phyloP scores from a whole-genome alignment of 2,888 invertebrate genomes.

The Drosophila lacicola region DNA sequence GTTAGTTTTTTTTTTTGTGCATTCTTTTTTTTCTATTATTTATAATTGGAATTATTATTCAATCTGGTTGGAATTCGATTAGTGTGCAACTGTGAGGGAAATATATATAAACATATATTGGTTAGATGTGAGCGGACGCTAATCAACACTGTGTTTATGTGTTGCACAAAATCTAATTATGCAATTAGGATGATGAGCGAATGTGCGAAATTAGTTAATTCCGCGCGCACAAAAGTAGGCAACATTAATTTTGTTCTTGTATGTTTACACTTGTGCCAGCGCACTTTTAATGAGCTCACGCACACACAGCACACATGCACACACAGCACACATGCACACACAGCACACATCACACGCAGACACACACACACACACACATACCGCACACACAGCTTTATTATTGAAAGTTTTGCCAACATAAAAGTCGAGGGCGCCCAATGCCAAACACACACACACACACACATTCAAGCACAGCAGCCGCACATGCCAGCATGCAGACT shows the following conservation, averaged over 20 bases:
- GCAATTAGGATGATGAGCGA: conserved; percentile 58
- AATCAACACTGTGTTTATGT: conserved; percentile 37
- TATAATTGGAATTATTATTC: no score
- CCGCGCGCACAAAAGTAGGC: conserved; percentile 74
- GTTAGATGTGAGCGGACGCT: conserved; percentile 18
- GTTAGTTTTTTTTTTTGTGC: no score
- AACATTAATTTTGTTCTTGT: conserved; percentile 54
- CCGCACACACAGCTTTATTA: conserved; percentile 48
- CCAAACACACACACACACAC: conserved; percentile 27
- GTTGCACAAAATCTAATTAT: conserved; percentile 55
- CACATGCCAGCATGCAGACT: conserved; percentile 64
- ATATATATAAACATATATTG: neutral
- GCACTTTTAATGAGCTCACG: conserved; percentile 72
- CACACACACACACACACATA: conserved; percentile 13
- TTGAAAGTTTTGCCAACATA: conserved; percentile 65
- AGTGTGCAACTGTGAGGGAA: neutral
- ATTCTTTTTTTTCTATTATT: no score
- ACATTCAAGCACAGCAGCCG: conserved; percentile 45
- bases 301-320: conserved; percentile 6
- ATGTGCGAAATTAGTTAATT: conserved; percentile 69
- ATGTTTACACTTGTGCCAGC: conserved; percentile 37
- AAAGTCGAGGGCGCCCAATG: conserved; percentile 36
- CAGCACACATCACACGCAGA: conserved; percentile 8
- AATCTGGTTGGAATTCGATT: conserved; percentile 1
- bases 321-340: conserved; percentile 24